A percentile compares a stretch with the other conserved stretches of the same genome.
phyloP scores from a whole-genome alignment of 2,113 vertebrate species.

The Lipotes vexillifer region DNA sequence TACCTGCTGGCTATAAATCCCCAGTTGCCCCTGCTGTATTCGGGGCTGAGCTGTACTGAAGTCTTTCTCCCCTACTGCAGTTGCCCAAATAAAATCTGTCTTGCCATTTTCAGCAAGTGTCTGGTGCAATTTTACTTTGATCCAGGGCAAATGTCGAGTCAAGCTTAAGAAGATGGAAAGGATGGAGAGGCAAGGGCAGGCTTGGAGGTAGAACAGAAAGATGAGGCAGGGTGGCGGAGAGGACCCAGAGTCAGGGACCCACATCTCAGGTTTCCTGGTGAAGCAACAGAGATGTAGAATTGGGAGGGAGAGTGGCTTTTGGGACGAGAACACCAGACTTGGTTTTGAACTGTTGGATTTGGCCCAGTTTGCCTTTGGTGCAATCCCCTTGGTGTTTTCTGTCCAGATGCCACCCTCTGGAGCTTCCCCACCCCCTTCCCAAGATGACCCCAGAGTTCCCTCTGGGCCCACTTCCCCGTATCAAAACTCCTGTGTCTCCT shows the following conservation, averaged over 20 bases:
- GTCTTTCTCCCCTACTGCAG: neutral
- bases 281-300: neutral
- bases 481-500: neutral
- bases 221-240: neutral
- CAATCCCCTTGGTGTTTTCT: neutral
- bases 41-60: neutral
- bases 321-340: neutral
- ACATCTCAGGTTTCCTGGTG: fast-evolving
- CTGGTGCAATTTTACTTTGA: neutral
- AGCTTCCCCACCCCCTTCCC: neutral
- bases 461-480: neutral
- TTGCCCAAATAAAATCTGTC: neutral
- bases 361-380: neutral
- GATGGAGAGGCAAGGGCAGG: neutral
- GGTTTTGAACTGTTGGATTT: neutral
- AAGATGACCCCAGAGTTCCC: neutral
- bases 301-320: neutral
- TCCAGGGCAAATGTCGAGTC: neutral
- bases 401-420: neutral
- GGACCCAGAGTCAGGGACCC: too few relatives aligned
- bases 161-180: neutral
- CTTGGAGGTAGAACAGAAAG: neutral
- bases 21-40: neutral
- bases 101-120: neutral
- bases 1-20: too few relatives aligned